Percentiles rank a stretch among this genome's conserved stretches.
These are phyloP conservation scores for Reticulitermes lucifugus DNA, from an alignment of 2,888 invertebrate genomes.

Conservation along the genomic window DNA sequence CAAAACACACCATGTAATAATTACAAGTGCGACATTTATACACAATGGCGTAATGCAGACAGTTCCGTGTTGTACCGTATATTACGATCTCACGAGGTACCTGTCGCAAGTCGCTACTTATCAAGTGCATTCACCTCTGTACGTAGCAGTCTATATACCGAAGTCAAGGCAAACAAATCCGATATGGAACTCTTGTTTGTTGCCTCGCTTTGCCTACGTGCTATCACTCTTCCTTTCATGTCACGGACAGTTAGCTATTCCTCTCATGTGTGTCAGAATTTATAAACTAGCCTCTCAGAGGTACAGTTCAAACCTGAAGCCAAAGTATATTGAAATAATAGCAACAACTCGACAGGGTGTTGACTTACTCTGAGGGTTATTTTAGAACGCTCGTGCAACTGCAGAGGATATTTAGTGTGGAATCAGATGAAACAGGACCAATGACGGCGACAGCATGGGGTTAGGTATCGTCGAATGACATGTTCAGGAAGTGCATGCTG, in stretches of 20 bases:
- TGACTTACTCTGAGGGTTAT: too few relatives aligned
- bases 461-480: too few relatives aligned
- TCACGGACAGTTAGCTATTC: background rate
- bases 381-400: too few relatives aligned
- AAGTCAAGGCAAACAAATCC: conserved; percentile 1
- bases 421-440: too few relatives aligned
- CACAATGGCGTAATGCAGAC: background rate
- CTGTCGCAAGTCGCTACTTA: background rate
- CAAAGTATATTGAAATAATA: background rate
- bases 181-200: conserved; percentile 14
- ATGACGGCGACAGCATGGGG: too few relatives aligned
- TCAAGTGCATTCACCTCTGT: background rate
- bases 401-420: too few relatives aligned
- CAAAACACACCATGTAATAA: too few relatives aligned
- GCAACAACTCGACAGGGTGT: background rate
- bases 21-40: background rate
- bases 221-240: background rate
- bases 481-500: too few relatives aligned
- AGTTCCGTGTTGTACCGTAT: background rate
- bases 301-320: background rate
- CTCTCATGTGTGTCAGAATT: conserved; percentile 3
- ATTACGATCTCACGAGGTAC: background rate
- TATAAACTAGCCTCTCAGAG: background rate
- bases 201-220: background rate
- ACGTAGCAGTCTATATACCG: background rate